These are phyloP conservation scores for Syrrhaptes paradoxus DNA, from an alignment of 2,113 vertebrate genomes.

Conservation along the genomic window DNA sequence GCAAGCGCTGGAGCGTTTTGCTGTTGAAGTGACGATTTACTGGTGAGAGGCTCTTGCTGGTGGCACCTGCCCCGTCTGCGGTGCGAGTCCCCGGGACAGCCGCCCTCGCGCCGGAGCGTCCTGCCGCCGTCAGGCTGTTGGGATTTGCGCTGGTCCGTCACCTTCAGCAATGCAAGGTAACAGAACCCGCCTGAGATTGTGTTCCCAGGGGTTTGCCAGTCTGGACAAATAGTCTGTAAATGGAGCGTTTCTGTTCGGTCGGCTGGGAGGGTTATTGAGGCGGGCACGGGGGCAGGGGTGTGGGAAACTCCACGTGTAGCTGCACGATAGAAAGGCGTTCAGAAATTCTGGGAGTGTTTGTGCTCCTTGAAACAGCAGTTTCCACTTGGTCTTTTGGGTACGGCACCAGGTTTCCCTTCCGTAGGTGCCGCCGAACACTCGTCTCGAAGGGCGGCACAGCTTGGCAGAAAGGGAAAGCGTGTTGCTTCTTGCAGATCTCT, in stretches of 20 bases:
- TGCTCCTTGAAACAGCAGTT: background rate
- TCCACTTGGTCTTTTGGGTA: background rate
- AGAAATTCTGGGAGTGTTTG: background rate
- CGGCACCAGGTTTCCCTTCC: background rate
- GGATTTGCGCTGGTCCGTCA: fast-evolving
- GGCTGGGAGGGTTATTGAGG: background rate
- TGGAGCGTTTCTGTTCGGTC: background rate
- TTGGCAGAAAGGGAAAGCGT: background rate
- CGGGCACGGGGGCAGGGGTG: background rate
- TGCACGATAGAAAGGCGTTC: fast-evolving
- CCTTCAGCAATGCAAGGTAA: constrained; percentile 33
- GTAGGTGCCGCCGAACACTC: background rate
- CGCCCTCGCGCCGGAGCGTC: fast-evolving
- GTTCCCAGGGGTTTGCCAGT: background rate
- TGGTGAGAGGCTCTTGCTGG: background rate
- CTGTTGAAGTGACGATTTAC: background rate
- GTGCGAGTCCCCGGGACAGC: background rate
- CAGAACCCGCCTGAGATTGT: background rate
- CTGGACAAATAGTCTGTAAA: background rate
- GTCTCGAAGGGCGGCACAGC: background rate
- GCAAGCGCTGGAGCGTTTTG: background rate
- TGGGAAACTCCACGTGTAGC: background rate
- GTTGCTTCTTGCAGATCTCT: background rate
- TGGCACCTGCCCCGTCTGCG: background rate
- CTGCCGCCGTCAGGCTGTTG: background rate